Conservation (phyloP, 1,140 invertebrate species). For the Condylostylus longicornis region DNA sequence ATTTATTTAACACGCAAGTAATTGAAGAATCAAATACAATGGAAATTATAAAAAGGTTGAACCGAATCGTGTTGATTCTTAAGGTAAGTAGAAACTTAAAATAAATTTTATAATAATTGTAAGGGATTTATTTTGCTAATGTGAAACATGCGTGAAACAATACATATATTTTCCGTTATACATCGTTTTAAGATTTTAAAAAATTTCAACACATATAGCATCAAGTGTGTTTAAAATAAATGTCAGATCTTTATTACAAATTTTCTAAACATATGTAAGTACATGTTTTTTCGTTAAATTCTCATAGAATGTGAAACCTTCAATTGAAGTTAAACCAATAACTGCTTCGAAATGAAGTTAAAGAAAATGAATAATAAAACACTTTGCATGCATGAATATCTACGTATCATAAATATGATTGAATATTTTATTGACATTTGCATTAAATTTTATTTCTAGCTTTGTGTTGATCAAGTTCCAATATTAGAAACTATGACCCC, state of each 20-base stretch:
- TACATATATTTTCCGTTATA: neutral
- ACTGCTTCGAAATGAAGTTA: constrained; percentile 6
- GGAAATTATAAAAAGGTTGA: constrained; percentile 81
- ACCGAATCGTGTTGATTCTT: constrained; percentile 82
- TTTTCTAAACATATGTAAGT: neutral
- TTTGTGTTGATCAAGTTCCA: constrained; percentile 90
- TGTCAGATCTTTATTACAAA: too few species aligned
- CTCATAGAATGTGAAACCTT: too few species aligned
- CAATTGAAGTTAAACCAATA: too few species aligned
- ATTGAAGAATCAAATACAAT: constrained; percentile 86
- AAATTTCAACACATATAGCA: neutral
- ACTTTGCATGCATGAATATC: constrained; percentile 4
- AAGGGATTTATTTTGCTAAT: neutral
- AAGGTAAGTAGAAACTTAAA: constrained; percentile 50
- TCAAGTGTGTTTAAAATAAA: neutral
- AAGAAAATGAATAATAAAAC: constrained; percentile 6
- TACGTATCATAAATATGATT: neutral
- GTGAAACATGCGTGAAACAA: too few species aligned
- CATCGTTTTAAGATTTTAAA: neutral
- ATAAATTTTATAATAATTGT: neutral
- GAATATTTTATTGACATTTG: constrained; percentile 10
- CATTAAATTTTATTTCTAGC: constrained; percentile 36
- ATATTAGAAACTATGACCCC: constrained; percentile 98
- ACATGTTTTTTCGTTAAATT: neutral
- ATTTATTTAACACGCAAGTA: constrained; percentile 58